Evolutionary conservation across 2,888 invertebrate genomes (phyloP), one percentile per base, ranked within the genome.

Genomic region (Antitype chi): DNA sequence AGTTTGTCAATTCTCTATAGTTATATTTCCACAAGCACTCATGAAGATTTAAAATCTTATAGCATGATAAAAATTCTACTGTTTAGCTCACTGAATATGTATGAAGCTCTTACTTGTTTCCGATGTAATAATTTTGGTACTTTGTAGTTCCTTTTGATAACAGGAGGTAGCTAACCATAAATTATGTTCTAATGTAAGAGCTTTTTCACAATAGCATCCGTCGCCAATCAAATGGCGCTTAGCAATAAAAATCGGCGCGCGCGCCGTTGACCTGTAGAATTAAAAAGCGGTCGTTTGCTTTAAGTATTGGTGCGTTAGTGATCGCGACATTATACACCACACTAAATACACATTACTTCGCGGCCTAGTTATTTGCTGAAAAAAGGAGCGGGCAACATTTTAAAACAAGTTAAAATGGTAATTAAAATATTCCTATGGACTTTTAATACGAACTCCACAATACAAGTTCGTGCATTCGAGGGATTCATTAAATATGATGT

Each of bases 281-380:
- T 95, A 95, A 96, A 96, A 96, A 96, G 93, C 93, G 92, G 88
- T 92, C 93, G 91, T 93, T 94, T 92, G 92, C 92, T 92, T 91
- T 90, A 92, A 91, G 94, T 94, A 95, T 94, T 95, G 94, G 93
- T 95, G 92, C 92, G 93, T 90, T 91, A 90, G 90, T 90, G 93
- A 93, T 94, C 92, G 90, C 92, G 90, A 94, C 93, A 92, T 92
- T 91, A 88, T 91, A 92, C 90, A 92, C 89, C 91, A 90, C 91
- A 91, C 94, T 92, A 92, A 93, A 94, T 92, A 92, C 88, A 93
- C 91, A 95, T 95, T 95, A 94, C 92, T 92, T 92, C 91, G 92
- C 93, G 96, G 92, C 96, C 96, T 95, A 96, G 91, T 93, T 96
- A 94, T 92, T 91, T 91, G 88, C 93, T 95, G 92, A 92, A 94